Evolutionary conservation across 2,888 invertebrate genomes (phyloP).

Genomic region (Hoplodrina ambigua): DNA sequence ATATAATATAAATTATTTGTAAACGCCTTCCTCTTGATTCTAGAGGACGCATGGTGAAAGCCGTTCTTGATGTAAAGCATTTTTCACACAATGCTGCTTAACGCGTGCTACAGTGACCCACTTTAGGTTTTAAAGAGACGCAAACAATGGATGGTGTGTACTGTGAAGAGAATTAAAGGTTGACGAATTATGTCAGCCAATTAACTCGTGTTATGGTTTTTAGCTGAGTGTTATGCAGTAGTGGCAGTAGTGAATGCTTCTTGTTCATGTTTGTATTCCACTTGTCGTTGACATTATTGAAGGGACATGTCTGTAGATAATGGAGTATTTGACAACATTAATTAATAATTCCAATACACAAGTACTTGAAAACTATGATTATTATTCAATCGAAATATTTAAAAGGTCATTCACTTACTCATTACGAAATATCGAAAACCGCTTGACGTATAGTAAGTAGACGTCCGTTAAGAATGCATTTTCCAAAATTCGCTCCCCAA

Average conservation of each 20-base stretch:
- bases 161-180: slow-evolving; percentile 34
- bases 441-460: no score
- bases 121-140: slow-evolving; percentile 39
- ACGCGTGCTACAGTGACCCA: slow-evolving; percentile 48
- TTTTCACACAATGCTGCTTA: slow-evolving; percentile 42
- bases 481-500: no score
- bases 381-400: no score
- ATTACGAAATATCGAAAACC: no score
- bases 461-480: no score
- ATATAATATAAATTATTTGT: slow-evolving; percentile 71
- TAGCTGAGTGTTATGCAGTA: not conserved
- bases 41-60: slow-evolving; percentile 48
- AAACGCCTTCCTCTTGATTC: slow-evolving; percentile 63
- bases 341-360: no score
- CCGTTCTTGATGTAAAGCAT: slow-evolving; percentile 44
- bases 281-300: slow-evolving; percentile 11
- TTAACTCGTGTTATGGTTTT: slow-evolving; percentile 7
- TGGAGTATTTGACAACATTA: no score
- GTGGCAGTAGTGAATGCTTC: not conserved
- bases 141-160: slow-evolving; percentile 40
- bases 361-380: no score
- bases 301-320: slow-evolving; percentile 12
- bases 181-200: slow-evolving; percentile 35
- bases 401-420: no score
- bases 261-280: not conserved